These are phyloP conservation scores for Macquaria ambigua DNA, from an alignment of 2,113 vertebrate genomes.

Conservation along the genomic window DNA sequence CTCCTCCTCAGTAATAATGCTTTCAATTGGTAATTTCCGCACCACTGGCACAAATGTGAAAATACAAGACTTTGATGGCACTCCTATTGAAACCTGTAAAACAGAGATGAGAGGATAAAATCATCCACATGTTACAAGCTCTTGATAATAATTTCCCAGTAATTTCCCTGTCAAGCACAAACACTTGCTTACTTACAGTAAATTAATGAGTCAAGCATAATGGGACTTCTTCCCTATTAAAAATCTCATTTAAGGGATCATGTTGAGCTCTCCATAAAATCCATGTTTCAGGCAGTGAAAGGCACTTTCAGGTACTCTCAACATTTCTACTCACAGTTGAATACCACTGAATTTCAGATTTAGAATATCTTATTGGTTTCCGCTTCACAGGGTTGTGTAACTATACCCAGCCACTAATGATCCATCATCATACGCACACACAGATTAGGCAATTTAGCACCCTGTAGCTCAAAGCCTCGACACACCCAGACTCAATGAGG, in stretches of 20 bases:
- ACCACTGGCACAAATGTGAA: slow-evolving; percentile 91
- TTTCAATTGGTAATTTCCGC: slow-evolving; percentile 87
- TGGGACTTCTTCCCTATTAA: background rate
- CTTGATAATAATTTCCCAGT: background rate
- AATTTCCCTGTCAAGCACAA: background rate
- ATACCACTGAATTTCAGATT: background rate
- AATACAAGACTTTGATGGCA: slow-evolving; percentile 77
- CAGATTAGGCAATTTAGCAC: slow-evolving; percentile 39
- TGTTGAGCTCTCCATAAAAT: background rate
- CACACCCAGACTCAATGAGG: slow-evolving; percentile 12
- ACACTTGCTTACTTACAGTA: background rate
- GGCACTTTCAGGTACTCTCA: background rate
- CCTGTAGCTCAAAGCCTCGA: slow-evolving; percentile 34
- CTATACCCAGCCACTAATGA: slow-evolving; percentile 1
- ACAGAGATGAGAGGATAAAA: slow-evolving; percentile 8
- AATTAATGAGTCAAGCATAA: slow-evolving; percentile 4
- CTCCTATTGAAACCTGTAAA: slow-evolving; percentile 72
- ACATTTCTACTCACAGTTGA: background rate
- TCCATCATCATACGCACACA: slow-evolving; percentile 19
- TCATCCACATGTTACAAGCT: background rate
- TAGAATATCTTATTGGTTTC: background rate
- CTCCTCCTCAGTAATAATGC: slow-evolving; percentile 65
- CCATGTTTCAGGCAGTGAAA: background rate
- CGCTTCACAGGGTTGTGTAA: slow-evolving; percentile 4
- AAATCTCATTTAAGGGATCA: background rate